Evolutionary conservation across 2,888 invertebrate species (phyloP).

Genomic region (Petrolisthes cinctipes): DNA sequence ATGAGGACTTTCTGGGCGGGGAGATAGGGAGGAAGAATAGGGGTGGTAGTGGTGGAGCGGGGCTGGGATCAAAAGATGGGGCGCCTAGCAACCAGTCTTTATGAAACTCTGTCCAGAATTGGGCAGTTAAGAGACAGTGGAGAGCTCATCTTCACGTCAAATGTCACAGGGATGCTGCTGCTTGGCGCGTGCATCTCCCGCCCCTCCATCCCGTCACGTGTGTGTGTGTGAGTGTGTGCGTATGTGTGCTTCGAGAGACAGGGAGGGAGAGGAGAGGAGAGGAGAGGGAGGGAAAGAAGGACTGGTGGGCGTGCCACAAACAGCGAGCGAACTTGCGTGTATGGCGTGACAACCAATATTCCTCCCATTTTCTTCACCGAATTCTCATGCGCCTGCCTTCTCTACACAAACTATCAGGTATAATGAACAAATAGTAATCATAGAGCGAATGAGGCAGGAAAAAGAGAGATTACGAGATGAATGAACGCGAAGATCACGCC

Average conservation of each 20-base stretch:
- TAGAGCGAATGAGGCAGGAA: too few species aligned
- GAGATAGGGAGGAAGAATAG: background rate
- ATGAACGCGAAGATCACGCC: too few species aligned
- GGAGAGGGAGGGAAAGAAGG: background rate
- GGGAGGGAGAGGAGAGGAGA: constrained; percentile 11
- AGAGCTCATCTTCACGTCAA: constrained; percentile 62
- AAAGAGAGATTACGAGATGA: too few species aligned
- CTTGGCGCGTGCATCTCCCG: constrained; percentile 34
- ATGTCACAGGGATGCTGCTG: constrained; percentile 50
- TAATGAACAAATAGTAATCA: too few species aligned
- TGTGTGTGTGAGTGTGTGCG: constrained; percentile 28
- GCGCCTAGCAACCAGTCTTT: constrained; percentile 17
- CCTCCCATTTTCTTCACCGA: background rate
- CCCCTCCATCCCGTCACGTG: constrained; percentile 22
- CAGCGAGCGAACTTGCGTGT: background rate
- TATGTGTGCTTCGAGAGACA: constrained; percentile 23
- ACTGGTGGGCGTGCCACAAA: background rate
- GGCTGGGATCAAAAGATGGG: background rate
- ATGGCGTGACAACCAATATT: background rate
- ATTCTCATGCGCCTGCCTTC: background rate
- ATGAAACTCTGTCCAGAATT: constrained; percentile 56
- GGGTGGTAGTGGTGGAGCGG: background rate
- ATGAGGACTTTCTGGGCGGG: background rate
- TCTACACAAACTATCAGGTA: background rate
- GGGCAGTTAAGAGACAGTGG: constrained; percentile 63